Evolutionary conservation across 2,888 invertebrate species (phyloP), one percentile per base, ranked within the genome.

Genomic region (Notodonta ziczac): DNA sequence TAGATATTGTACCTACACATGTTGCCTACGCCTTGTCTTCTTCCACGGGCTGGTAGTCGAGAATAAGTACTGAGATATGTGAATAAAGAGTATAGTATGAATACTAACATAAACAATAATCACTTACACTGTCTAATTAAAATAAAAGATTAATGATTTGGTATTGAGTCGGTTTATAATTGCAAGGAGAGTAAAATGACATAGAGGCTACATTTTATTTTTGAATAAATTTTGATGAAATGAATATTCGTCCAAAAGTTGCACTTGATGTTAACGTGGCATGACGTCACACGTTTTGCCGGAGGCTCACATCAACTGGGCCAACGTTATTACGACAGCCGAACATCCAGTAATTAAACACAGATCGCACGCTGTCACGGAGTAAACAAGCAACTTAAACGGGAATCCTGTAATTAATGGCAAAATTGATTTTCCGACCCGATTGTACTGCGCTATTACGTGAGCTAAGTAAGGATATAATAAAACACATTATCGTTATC

Each of bases 391-490:
- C 72, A 67, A 72, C 68, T 71, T 81, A 78, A n/a, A 80, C 78
- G 68, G 74, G 69, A 64, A 74, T 75, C 77, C 70, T 80, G 78
- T 78, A 75, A 80, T 80, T 80, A 74, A 76, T 77, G 68, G 75
- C 65, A 74, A 80, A 82, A 52, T 79, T 80, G 75, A 80, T 81
- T 77, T 76, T 57, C 60, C 59, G 54, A 56, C 56, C 39, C 53
- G 4, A 16, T 50, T 50, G 50, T 16, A 16, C 50, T 50, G 50
- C 5, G 0, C 10, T 12, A 12, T 44, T 9, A 13, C 40, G 40
- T 40, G 8, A 40, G 24, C 24, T 24, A 24, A 24, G 24, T 40
- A 9, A 40, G 40, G 1, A 9, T 8, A 9, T 40, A 40, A 40
- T 7, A 2, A 40, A 9, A 40, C 6, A 39, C 39, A 39, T 7